phyloP scores from a whole-genome alignment of 1,140 invertebrate genomes.

The Hyles vespertilio region DNA sequence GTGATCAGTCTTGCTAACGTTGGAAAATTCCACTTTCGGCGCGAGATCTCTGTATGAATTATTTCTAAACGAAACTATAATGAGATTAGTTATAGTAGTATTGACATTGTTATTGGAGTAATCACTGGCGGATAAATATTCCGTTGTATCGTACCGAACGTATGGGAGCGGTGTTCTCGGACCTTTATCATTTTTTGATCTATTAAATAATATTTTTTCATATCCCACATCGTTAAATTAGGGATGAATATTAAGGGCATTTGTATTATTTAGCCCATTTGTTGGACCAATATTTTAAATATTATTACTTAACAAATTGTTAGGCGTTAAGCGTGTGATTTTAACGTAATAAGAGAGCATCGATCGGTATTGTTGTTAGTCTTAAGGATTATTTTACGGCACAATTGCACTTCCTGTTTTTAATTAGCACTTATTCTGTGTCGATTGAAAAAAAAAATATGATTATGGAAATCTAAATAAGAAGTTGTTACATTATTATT shows the following conservation, averaged over 20 bases:
- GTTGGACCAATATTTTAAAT: constrained; percentile 77
- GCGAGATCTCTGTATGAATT: constrained; percentile 62
- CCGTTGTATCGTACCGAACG: constrained; percentile 58
- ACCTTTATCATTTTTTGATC: constrained; percentile 73
- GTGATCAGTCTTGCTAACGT: constrained; percentile 56
- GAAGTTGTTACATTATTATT: constrained; percentile 76
- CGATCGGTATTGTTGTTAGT: constrained; percentile 74
- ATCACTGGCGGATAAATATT: constrained; percentile 67
- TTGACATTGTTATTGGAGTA: constrained; percentile 74
- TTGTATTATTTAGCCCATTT: constrained; percentile 76
- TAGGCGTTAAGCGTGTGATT: constrained; percentile 75
- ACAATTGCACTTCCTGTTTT: constrained; percentile 75
- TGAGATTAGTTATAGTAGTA: constrained; percentile 75
- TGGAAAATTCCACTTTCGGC: constrained; percentile 45
- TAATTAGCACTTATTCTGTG: constrained; percentile 76
- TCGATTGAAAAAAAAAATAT: constrained; percentile 66
- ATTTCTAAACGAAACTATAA: constrained; percentile 69
- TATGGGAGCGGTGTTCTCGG: constrained; percentile 64
- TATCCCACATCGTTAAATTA: constrained; percentile 74
- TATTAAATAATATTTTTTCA: constrained; percentile 76
- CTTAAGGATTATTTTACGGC: constrained; percentile 72
- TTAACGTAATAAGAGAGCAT: constrained; percentile 73
- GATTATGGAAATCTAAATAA: constrained; percentile 71
- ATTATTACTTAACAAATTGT: constrained; percentile 76
- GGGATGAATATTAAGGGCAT: constrained; percentile 75